These are phyloP conservation scores for Metacarcinus magister DNA, from an alignment of 2,888 invertebrate species.

Conservation along the genomic window DNA sequence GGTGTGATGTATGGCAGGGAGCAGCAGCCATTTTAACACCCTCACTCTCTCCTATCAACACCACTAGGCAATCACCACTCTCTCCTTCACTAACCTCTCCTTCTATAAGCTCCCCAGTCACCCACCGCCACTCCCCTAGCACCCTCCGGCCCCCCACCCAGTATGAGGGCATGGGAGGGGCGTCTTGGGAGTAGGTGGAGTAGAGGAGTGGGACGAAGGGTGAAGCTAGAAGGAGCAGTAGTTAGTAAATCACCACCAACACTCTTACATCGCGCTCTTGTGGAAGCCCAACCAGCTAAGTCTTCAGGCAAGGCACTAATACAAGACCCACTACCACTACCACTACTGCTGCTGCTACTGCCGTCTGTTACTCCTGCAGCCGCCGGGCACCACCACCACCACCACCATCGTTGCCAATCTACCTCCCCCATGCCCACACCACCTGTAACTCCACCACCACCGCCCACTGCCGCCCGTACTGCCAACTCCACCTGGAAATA, in stretches of 20 bases:
- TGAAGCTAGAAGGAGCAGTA: not conserved
- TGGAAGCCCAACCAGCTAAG: not conserved
- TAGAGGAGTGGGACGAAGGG: not conserved
- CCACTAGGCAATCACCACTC: conserved; percentile 40
- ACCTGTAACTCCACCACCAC: not conserved
- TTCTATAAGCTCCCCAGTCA: not conserved
- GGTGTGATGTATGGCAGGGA: conserved; percentile 37
- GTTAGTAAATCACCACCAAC: conserved; percentile 42
- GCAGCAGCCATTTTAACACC: not conserved
- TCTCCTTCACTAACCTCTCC: not conserved
- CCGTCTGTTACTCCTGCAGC: not conserved
- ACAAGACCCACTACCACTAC: conserved; percentile 6
- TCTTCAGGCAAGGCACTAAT: not conserved
- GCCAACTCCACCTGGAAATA: conserved; percentile 55
- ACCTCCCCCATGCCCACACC: not conserved
- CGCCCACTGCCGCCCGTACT: not conserved
- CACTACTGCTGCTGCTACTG: not conserved
- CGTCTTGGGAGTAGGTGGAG: not conserved
- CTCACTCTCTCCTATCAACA: not conserved
- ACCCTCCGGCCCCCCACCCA: conserved; percentile 56
- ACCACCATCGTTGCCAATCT: not conserved
- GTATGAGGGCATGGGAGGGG: not conserved
- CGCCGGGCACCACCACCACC: conserved; percentile 16
- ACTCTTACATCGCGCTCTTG: conserved; percentile 1
- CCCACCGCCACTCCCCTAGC: conserved; percentile 55